A percentile compares a stretch with the other conserved stretches of the same genome.
phyloP scores from a whole-genome alignment of 1,140 invertebrate genomes.

The Nasonia vitripennis region DNA sequence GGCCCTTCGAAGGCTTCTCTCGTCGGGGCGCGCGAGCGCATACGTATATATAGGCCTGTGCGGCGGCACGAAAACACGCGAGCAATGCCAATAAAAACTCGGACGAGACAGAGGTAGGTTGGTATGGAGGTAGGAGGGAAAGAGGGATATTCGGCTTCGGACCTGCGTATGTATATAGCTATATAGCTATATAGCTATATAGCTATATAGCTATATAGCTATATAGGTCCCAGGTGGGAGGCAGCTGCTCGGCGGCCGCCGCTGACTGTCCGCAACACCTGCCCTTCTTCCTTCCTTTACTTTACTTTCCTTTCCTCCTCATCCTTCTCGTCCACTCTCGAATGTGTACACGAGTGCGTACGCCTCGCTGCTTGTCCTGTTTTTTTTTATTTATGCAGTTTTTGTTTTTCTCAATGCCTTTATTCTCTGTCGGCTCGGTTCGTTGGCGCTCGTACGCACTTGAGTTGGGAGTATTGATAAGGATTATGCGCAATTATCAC shows the following conservation, averaged over 20 bases:
- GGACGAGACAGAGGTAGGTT: neutral
- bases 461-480: too few species aligned
- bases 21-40: neutral
- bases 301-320: slow-evolving; percentile 43
- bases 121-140: neutral
- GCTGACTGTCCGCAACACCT: slow-evolving; percentile 61
- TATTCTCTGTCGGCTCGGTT: neutral
- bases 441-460: neutral
- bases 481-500: too few species aligned
- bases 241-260: slow-evolving; percentile 66
- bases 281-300: slow-evolving; percentile 61
- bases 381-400: slow-evolving; percentile 32
- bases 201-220: neutral
- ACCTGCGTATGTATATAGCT: neutral
- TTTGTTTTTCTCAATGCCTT: neutral
- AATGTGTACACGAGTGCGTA: slow-evolving; percentile 1
- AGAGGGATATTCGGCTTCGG: slow-evolving; percentile 20
- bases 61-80: slow-evolving; percentile 38
- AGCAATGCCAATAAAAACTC: slow-evolving; percentile 48
- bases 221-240: slow-evolving; percentile 66
- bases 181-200: neutral
- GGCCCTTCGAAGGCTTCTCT: neutral
- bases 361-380: neutral
- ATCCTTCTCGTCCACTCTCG: neutral
- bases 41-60: neutral